Evolutionary conservation across 1,140 invertebrate genomes (phyloP), one percentile per base, ranked within the genome.

Genomic region (Panagrolaimus sp.): DNA sequence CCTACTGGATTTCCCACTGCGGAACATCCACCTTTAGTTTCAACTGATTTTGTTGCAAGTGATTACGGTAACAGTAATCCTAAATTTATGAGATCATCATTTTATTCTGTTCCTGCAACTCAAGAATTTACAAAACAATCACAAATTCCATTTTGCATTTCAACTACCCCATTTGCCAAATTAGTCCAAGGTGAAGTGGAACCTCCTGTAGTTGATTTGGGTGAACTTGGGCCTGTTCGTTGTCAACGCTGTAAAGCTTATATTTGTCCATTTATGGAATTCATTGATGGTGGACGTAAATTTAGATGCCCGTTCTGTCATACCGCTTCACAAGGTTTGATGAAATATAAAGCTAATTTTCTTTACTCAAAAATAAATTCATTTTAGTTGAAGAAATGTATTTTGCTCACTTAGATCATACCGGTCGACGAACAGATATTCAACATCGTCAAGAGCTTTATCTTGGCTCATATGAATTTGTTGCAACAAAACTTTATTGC

Each of bases 191-290:
- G 81, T 43, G 88, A 88, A 82, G 87, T 87, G 73, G 87, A 89
- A 66, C 91, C 91, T 9, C 91, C 92, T 0, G 88, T 95, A 62
- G 89, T 94, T 17, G 90, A 95, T 84, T 90, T 96, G 81, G 94
- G 94, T 15, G 90, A 90, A 65, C 86, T 92, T 77, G 96, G 95
- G 10, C 96, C 96, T 14, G 91, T 98, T 43, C 88, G 96, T 43
- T 99, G 96, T 84, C 89, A 90, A 72, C 88, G 96, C 63, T 99
- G 96, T 85, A 98, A 98, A 86, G 95, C 95, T 0, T 99, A 99
- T 84, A 98, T 99, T 91, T 94, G 91, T 84, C 94, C 96, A 1
- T 93, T 90, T 79, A 99, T 98, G 95, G 91, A 94, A 84, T 99
- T 98, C 83, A 89, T 97, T 68, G 96, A 99, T 86, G 94, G 94